phyloP scores from a whole-genome alignment of 2,888 invertebrate species.

The Drosophila paranaensis region DNA sequence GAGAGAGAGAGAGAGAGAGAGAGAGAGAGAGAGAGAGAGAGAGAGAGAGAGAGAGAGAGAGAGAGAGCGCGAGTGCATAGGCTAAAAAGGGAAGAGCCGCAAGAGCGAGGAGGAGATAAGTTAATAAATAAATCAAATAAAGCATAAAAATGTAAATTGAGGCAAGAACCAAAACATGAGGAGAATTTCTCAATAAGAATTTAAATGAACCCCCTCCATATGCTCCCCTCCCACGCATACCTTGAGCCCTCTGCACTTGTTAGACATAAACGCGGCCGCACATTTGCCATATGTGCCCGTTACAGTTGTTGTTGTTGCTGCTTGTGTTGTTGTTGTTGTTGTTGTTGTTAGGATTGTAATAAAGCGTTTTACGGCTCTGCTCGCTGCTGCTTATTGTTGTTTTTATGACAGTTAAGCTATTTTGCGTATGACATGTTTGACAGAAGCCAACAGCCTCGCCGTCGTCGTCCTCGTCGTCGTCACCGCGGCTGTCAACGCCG shows the following conservation, averaged over 20 bases:
- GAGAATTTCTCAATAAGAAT: constrained; percentile 41
- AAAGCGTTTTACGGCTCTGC: constrained; percentile 71
- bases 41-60: background rate
- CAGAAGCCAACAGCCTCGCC: constrained; percentile 59
- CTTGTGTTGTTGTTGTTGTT: constrained; percentile 2
- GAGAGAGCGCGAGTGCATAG: background rate
- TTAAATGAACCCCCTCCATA: constrained; percentile 15
- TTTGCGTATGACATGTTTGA: constrained; percentile 80
- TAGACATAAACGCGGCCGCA: constrained; percentile 65
- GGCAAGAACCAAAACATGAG: constrained; percentile 27
- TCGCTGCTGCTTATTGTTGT: constrained; percentile 50
- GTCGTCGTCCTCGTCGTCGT: background rate
- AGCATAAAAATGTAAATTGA: constrained; percentile 57
- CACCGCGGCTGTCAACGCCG: constrained; percentile 65
- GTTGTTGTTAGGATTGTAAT: constrained; percentile 51
- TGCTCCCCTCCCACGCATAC: background rate
- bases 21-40: constrained; percentile 8
- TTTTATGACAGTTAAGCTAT: constrained; percentile 80
- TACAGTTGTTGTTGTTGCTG: constrained; percentile 7
- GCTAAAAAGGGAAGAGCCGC: constrained; percentile 22
- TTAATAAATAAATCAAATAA: constrained; percentile 73
- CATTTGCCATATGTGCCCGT: constrained; percentile 57
- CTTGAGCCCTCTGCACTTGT: constrained; percentile 52
- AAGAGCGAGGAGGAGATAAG: constrained; percentile 24
- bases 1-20: constrained; percentile 4